These are phyloP conservation scores for Drosophila ohnishii DNA, from an alignment of 1,140 invertebrate genomes.

Conservation along the genomic window DNA sequence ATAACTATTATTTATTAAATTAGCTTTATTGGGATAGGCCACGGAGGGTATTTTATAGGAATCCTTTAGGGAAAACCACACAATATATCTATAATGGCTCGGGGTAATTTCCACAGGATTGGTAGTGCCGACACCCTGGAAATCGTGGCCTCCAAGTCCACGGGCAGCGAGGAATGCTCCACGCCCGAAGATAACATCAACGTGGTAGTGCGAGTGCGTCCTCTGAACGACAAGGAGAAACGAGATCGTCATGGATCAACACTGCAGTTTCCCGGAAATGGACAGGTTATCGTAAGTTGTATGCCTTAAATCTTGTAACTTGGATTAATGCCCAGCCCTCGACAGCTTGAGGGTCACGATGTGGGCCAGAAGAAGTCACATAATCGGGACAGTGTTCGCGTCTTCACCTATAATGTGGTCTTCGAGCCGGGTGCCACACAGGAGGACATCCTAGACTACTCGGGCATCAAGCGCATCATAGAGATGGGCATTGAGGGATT, in stretches of 20 bases:
- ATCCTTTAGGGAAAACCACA: background rate
- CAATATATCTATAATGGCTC: background rate
- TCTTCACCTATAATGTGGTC: constrained; percentile 94
- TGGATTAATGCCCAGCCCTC: background rate
- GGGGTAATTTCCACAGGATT: constrained; percentile 54
- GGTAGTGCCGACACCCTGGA: constrained; percentile 80
- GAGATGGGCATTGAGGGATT: constrained; percentile 97
- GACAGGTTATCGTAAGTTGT: constrained; percentile 88
- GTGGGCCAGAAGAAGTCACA: constrained; percentile 76
- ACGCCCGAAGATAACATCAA: constrained; percentile 90
- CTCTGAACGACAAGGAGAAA: constrained; percentile 88
- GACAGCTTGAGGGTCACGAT: constrained; percentile 83
- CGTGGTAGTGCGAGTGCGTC: constrained; percentile 90
- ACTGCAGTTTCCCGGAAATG: constrained; percentile 90
- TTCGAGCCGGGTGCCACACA: constrained; percentile 94
- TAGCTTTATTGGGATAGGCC: background rate
- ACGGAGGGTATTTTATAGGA: background rate
- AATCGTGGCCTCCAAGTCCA: constrained; percentile 80
- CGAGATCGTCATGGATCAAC: constrained; percentile 86
- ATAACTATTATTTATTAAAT: background rate
- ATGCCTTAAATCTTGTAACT: background rate
- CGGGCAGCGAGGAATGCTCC: constrained; percentile 77
- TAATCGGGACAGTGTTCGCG: constrained; percentile 87
- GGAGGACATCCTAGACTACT: constrained; percentile 91
- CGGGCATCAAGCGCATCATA: constrained; percentile 92